Conservation (phyloP, 2,797 vertebrate genomes). For the Aphelocoma californica region DNA sequence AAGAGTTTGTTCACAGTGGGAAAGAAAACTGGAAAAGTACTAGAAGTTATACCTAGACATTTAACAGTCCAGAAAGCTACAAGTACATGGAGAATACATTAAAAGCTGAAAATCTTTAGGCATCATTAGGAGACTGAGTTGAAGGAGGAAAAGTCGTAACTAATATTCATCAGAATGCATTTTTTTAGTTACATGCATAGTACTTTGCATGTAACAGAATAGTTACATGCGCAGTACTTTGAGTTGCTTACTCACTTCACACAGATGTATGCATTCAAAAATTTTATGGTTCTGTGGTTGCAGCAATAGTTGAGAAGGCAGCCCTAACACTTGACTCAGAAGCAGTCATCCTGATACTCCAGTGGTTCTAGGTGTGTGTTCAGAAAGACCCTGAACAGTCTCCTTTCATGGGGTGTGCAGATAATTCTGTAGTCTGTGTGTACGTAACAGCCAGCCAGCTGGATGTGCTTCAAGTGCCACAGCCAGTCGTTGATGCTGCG, state of each 20-base stretch:
- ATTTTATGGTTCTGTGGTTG: not conserved
- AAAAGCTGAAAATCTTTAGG: not conserved
- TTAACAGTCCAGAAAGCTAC: not conserved
- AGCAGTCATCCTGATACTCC: not conserved
- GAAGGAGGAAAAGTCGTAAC: not conserved
- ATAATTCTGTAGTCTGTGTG: not conserved
- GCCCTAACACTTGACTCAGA: not conserved
- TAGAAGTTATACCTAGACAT: not conserved
- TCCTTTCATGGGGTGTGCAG: not conserved
- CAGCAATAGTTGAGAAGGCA: not conserved
- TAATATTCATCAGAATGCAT: not conserved
- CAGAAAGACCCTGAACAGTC: not conserved
- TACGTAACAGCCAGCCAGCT: not conserved
- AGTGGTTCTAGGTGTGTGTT: not conserved
- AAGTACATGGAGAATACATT: not conserved
- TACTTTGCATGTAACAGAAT: not conserved
- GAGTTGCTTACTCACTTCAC: not conserved
- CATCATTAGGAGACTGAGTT: not conserved
- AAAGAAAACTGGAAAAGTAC: not conserved
- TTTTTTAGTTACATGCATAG: not conserved
- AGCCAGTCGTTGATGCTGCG: not conserved
- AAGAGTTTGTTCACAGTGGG: not conserved
- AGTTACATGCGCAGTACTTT: not conserved
- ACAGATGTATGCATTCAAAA: not conserved
- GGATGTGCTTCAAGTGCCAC: not conserved